Percentiles rank a stretch among this genome's conserved stretches.
phyloP scores from a whole-genome alignment of 2,888 invertebrate genomes.

The Cybosia mesomella region DNA sequence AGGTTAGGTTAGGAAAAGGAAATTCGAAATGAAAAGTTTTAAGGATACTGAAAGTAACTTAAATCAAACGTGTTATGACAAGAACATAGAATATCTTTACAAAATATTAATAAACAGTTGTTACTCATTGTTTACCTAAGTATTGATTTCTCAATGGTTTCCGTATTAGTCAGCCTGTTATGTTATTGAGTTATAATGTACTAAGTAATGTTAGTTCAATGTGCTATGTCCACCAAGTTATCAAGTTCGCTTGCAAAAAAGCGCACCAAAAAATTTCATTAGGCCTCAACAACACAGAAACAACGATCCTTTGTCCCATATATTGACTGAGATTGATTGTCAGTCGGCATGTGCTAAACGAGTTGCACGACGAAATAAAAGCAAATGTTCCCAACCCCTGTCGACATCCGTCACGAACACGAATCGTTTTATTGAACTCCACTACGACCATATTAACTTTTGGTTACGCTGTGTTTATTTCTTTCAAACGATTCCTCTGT shows the following conservation, averaged over 20 bases:
- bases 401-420: conserved; percentile 75
- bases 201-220: too few relatives aligned
- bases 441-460: conserved; percentile 72
- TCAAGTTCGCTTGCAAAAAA: conserved; percentile 50
- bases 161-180: conserved; percentile 22
- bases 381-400: conserved; percentile 79
- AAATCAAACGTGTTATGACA: too few relatives aligned
- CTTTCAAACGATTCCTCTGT: conserved; percentile 46
- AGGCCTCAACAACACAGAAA: conserved; percentile 72
- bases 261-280: conserved; percentile 74
- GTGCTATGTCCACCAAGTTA: conserved; percentile 31
- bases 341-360: conserved; percentile 83
- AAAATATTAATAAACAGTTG: too few relatives aligned
- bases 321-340: conserved; percentile 86
- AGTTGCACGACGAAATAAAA: conserved; percentile 81
- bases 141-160: conserved; percentile 23
- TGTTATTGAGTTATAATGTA: too few relatives aligned
- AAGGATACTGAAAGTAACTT: too few relatives aligned
- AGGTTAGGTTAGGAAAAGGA: too few relatives aligned
- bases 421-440: conserved; percentile 78
- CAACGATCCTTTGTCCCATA: conserved; percentile 80
- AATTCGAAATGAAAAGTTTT: too few relatives aligned
- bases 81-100: neutral
- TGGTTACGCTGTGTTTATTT: conserved; percentile 60
- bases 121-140: too few relatives aligned